Evolutionary conservation across 2,113 vertebrate genomes (phyloP).

Genomic region (Calcarius ornatus): DNA sequence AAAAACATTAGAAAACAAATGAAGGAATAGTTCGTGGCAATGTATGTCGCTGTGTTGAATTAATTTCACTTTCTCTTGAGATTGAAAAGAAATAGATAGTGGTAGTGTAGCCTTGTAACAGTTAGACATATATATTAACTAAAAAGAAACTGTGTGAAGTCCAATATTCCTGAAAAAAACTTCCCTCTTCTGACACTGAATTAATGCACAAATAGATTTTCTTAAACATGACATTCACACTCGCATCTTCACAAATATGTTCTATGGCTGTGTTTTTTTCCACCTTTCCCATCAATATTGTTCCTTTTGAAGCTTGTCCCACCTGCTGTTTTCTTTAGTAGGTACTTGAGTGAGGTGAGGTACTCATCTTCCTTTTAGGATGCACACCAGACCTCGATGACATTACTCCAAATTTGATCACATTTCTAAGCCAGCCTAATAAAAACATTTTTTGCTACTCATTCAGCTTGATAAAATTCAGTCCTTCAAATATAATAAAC

Average conservation of each 20-base stretch:
- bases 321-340: not conserved
- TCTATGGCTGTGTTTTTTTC: not conserved
- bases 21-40: not conserved
- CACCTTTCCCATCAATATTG: not conserved
- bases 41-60: not conserved
- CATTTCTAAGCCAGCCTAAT: not conserved
- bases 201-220: not conserved
- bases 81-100: not conserved
- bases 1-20: not conserved
- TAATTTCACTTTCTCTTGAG: not conserved
- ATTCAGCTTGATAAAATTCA: not conserved
- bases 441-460: not conserved
- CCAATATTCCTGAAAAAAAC: not conserved
- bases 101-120: not conserved
- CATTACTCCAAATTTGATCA: not conserved
- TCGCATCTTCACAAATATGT: not conserved
- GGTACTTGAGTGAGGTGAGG: rapidly evolving
- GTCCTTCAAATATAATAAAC: not conserved
- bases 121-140: not conserved
- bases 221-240: not conserved
- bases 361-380: not conserved
- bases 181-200: not conserved
- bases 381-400: not conserved
- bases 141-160: not conserved
- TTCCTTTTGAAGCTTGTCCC: not conserved